A percentile compares a stretch with the other conserved stretches of the same genome.
phyloP scores from a whole-genome alignment of 2,797 vertebrate species.

The Xiphorhynchus erythropygius region DNA sequence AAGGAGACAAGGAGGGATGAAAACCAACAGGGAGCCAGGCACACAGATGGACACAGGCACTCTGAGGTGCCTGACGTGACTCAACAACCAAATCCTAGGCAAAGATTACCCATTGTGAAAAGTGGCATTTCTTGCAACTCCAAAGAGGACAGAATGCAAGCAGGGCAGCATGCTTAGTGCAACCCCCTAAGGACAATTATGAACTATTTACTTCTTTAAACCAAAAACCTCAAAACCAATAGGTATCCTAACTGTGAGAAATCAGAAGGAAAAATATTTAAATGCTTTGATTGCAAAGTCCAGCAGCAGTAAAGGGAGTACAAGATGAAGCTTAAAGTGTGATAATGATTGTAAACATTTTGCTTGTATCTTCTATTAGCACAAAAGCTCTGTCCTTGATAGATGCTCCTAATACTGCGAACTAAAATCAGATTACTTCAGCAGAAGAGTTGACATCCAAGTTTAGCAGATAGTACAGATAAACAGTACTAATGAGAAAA shows the following conservation, averaged over 20 bases:
- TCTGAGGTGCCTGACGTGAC: background rate
- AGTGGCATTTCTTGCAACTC: background rate
- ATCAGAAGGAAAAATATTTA: background rate
- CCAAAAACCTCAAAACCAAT: rapidly evolving
- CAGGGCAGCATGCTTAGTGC: background rate
- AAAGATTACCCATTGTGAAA: background rate
- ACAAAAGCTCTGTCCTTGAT: slow-evolving; percentile 7
- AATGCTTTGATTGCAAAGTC: background rate
- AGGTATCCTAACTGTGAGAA: background rate
- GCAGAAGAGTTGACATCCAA: slow-evolving; percentile 57
- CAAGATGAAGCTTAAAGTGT: background rate
- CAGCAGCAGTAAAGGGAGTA: background rate
- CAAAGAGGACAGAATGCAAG: background rate
- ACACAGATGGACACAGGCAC: background rate
- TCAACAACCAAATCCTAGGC: background rate
- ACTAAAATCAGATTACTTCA: slow-evolving; percentile 51
- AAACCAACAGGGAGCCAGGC: background rate
- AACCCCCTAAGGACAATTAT: background rate
- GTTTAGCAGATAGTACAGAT: slow-evolving; percentile 57
- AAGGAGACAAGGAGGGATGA: background rate
- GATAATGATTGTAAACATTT: slow-evolving; percentile 19
- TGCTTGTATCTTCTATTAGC: background rate
- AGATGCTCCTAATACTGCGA: slow-evolving; percentile 52
- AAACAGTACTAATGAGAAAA: slow-evolving; percentile 68
- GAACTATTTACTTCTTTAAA: background rate